Evolutionary conservation across 2,888 invertebrate species (phyloP).

Genomic region (Petrolisthes cinctipes): DNA sequence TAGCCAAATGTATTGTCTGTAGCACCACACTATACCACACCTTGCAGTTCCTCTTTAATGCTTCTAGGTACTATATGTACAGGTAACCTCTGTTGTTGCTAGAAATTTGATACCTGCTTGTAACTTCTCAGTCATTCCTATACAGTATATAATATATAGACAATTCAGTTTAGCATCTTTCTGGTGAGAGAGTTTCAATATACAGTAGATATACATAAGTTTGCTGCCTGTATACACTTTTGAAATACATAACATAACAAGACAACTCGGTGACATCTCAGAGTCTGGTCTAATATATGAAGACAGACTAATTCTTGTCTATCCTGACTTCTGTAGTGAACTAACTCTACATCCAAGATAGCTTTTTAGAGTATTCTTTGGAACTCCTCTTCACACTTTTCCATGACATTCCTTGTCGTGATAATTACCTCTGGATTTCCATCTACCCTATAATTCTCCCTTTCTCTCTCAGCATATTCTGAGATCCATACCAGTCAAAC

Average conservation of each 20-base stretch:
- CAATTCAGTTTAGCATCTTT: not conserved
- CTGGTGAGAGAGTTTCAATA: not conserved
- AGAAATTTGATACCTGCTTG: conserved; percentile 9
- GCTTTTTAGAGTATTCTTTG: not conserved
- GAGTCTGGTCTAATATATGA: not conserved
- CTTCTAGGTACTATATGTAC: conserved; percentile 6
- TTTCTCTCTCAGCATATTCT: not conserved
- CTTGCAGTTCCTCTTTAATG: conserved; percentile 10
- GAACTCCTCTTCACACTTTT: not conserved
- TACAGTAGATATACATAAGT: not conserved
- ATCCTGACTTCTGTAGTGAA: not conserved
- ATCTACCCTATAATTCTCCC: not conserved
- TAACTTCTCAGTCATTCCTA: conserved; percentile 10
- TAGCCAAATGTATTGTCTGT: conserved; percentile 34
- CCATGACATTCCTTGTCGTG: not conserved
- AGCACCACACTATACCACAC: conserved; percentile 16
- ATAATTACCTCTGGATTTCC: not conserved
- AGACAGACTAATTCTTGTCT: conserved; percentile 1
- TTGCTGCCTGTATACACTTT: not conserved
- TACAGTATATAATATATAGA: not conserved
- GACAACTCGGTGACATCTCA: not conserved
- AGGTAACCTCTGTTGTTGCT: not conserved
- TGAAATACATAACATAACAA: not conserved
- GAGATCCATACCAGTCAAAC: not conserved
- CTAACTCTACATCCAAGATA: not conserved